phyloP scores from a whole-genome alignment of 2,888 invertebrate genomes.

The Ectropis crepuscularia region DNA sequence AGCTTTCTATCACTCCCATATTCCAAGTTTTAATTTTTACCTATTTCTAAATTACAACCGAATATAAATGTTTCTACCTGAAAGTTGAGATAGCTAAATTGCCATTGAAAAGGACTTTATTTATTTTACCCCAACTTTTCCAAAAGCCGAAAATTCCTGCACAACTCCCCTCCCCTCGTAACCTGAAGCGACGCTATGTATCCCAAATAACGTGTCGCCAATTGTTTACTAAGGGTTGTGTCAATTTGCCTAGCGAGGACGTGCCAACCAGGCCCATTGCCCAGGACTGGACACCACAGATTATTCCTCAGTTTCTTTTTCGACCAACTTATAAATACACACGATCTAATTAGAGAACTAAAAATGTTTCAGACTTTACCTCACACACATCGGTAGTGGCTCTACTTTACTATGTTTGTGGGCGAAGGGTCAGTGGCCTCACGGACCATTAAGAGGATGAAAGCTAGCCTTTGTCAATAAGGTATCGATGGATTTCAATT shows the following conservation, averaged over 20 bases:
- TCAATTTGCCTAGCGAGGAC: constrained; percentile 56
- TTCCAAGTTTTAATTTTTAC: too few species aligned
- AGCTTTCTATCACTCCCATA: too few species aligned
- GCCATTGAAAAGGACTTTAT: too few species aligned
- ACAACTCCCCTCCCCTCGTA: constrained; percentile 7
- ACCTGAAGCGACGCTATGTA: constrained; percentile 19
- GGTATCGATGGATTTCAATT: constrained; percentile 52
- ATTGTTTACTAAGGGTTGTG: constrained; percentile 53
- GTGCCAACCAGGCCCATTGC: constrained; percentile 41
- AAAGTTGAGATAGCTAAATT: too few species aligned
- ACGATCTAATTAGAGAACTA: neutral
- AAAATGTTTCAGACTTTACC: neutral
- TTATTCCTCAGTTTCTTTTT: neutral
- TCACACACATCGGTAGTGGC: neutral
- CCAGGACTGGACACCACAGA: constrained; percentile 21
- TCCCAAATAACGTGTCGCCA: constrained; percentile 34
- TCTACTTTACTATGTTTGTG: neutral
- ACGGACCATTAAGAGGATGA: constrained; percentile 47
- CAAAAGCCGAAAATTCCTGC: neutral
- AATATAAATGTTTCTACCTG: too few species aligned
- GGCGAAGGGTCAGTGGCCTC: constrained; percentile 43
- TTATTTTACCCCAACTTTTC: neutral
- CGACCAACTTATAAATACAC: neutral
- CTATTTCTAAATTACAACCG: too few species aligned
- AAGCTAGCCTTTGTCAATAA: constrained; percentile 51